Evolutionary conservation across 1,140 invertebrate genomes (phyloP).

Genomic region (Temnothorax nylanderi): DNA sequence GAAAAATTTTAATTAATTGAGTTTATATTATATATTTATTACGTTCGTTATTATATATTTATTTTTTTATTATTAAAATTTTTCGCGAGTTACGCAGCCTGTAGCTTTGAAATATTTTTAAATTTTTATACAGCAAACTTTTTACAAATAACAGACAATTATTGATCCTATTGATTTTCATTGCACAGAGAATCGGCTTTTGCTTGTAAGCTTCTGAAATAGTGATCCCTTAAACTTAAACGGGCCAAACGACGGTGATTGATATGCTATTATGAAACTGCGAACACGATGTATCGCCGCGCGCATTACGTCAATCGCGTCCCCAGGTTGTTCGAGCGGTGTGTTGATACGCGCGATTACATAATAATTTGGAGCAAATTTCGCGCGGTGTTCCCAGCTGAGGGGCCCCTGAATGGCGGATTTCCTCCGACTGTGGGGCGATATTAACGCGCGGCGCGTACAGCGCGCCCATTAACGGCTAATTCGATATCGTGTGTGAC

Average conservation of each 20-base stretch:
- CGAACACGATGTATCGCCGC: background rate
- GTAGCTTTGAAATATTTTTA: background rate
- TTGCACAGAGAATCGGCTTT: background rate
- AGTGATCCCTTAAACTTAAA: background rate
- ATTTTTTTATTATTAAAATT: background rate
- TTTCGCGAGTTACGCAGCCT: background rate
- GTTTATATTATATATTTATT: background rate
- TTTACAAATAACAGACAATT: background rate
- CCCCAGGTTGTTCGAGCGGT: constrained; percentile 28
- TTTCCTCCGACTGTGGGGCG: constrained; percentile 50
- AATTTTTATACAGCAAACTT: background rate
- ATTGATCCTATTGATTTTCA: background rate
- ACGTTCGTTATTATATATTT: background rate
- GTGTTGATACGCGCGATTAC: constrained; percentile 51
- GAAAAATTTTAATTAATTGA: background rate
- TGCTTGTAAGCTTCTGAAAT: background rate
- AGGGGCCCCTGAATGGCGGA: constrained; percentile 51
- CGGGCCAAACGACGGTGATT: background rate
- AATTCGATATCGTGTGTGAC: constrained; percentile 31
- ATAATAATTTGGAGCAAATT: constrained; percentile 48
- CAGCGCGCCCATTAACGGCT: constrained; percentile 28
- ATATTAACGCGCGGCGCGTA: constrained; percentile 16
- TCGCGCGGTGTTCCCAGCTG: constrained; percentile 37
- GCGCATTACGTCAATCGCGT: constrained; percentile 34
- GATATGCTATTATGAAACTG: constrained; percentile 14